Base-by-base conservation (phyloP, 2,888 invertebrate species). In the Aromia moschata region DNA sequence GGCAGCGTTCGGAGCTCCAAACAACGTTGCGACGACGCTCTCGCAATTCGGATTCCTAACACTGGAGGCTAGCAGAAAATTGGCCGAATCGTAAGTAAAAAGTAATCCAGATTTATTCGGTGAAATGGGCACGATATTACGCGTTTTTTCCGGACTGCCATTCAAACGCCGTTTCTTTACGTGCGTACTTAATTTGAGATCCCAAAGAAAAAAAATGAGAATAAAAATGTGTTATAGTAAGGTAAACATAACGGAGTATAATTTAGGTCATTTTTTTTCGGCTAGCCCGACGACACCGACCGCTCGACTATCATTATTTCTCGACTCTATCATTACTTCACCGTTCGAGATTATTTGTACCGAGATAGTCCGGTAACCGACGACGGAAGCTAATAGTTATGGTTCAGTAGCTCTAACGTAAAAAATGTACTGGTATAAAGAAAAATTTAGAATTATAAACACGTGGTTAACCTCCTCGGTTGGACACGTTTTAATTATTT, bases 1-100 rank as follows among this genome's bases (percentile, higher is more conserved):
- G 44, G 90, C 90, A 0, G 86, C 87, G 0, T 91, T 91, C 80
- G 90, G 90, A 75, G 85, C 86, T 1, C 90, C 90, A 15, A 84
- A 84, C 1, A 84, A 86, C 41, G 86, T 85, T 72, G 86, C 88
- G 0, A 83, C 84, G 47, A 81, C 83, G 38, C 84, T 85, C 65
- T 85, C 89, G 12, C 82, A 84, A 65, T 88, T 86, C 67, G 91
- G 90, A 0, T 89, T 88, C 73, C 90, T 90, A 0, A 84, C 88
- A 0, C 81, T 90, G 1, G 87, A 89, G 74, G 89, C 90, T 0
- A 84, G 87, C 2, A 79, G 83, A 16, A 84, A 84, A 70, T 82
- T 91, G 31, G 84, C 81, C 68, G 82, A 76, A 72, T 70, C 85
- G 90, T 90, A 72, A 85, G 86, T 70, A 47, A n/a, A 37, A 40